Evolutionary conservation across 1,140 invertebrate species (phyloP), one percentile per base, ranked within the genome.

Genomic region (Teleogryllus occipitalis): DNA sequence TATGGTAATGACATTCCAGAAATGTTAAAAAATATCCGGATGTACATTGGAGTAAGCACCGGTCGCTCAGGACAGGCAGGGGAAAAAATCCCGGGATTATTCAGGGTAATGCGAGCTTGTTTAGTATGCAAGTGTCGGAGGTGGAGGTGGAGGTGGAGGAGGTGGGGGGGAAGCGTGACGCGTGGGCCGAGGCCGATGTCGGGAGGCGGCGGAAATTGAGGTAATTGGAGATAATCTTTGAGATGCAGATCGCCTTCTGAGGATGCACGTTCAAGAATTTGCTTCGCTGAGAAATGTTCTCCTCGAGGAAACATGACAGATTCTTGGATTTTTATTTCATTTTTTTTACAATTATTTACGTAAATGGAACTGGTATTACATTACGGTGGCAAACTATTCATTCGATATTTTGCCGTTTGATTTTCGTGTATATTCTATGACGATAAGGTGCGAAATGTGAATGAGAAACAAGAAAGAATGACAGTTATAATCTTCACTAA

Each of bases 1-100:
- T 65, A 65, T 65, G 54, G 54, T 65, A 65, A 65, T 65, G 54
- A 65, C 54, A 65, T 65, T 65, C 54, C 54, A 65, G 54, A 65
- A 65, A 65, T 65, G 54, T 65, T 65, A 65, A 65, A 65, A 65
- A 65, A 65, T 65, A 65, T 65, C 54, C 54, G 54, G 7, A 3
- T 65, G 54, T 65, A 18, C 54, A 65, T 65, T 65, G 10, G 18
- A 65, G 7, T 8, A 14, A 18, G 18, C 54, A 65, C 8, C 10
- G 54, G 10, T 65, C 54, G 54, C 18, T 65, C 54, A 65, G 54
- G 49, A 18, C 18, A 7, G 7, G 54, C 18, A 65, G 18, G 54
- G 54, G 18, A 65, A 65, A 65, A 65, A 14, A 65, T 3, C 7
- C 54, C 54, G 2, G 2, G 10, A 7, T 3, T 65, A 65, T 65